Base-by-base conservation (phyloP, 1,140 invertebrate species). In the Cyrtorhinus lividipennis region DNA sequence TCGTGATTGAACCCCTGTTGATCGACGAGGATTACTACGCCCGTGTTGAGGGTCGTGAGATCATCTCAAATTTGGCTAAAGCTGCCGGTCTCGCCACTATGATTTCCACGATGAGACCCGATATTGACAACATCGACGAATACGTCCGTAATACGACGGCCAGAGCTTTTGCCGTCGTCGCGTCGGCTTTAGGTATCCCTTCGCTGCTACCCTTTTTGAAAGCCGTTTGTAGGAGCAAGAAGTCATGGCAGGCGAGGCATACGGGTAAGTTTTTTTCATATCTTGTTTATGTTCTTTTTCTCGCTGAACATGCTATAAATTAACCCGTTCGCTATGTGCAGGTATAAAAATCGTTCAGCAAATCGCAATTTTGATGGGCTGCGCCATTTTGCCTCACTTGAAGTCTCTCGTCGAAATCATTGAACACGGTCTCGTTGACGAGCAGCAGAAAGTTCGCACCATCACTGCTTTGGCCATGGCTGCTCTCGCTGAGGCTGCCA, bases 21-120 rank as follows among this genome's bases (percentile, higher is more conserved):
- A 99, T 99, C 74, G 97, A 99, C 74, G 97, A 99, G 81, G 97
- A 99, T 77, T 99, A 99, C 73, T 99, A 99, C 76, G 96, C 97
- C 45, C 86, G 97, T 72, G 96, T 99, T 2, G 97, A 99, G 77
- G 95, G 96, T 61, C 81, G 97, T 73, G 97, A 99, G 77, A 99
- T 99, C 66, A 99, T 99, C 70, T 99, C 95, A 0, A 99, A 99
- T 78, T 79, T 99, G 68, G 95, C 97, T 0, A 99, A 99, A 78
- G 97, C 97, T 20, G 97, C 97, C n/a, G 97, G 97, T 64, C 78
- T 99, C 24, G 97, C 97, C 0, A 99, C 97, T 8, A 99, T 99
- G 97, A 99, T 99, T 70, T 99, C 96, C 0, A 99, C 96, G 0
- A 99, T 99, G 97, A 81, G 97, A 75, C 97, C 97, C 2, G 97